phyloP scores from a whole-genome alignment of 2,888 invertebrate species.

The Andricus quercusramuli region DNA sequence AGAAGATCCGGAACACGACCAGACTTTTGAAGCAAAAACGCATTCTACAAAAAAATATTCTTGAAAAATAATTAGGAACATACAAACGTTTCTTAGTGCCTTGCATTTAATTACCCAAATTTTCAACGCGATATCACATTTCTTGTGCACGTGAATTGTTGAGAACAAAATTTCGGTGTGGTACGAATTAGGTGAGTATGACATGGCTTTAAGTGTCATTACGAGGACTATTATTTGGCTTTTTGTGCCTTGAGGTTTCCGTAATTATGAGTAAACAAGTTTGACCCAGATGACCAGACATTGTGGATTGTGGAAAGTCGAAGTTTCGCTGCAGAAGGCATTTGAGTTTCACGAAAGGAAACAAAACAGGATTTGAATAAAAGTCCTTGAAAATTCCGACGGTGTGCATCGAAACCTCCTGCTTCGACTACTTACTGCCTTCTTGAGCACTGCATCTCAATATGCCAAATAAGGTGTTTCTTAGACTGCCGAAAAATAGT shows the following conservation, averaged over 20 bases:
- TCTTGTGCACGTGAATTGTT: no score
- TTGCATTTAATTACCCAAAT: no score
- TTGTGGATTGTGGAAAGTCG: slow-evolving; percentile 20
- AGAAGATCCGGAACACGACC: background rate
- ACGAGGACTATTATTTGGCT: background rate
- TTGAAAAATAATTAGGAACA: background rate
- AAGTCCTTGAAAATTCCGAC: slow-evolving; percentile 28
- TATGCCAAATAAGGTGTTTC: slow-evolving; percentile 22
- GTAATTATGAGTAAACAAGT: slow-evolving; percentile 18
- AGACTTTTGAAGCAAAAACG: background rate
- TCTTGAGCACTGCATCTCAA: slow-evolving; percentile 37
- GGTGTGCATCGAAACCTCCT: slow-evolving; percentile 29
- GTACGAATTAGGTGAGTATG: background rate
- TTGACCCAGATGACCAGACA: slow-evolving; percentile 27
- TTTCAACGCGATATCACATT: no score
- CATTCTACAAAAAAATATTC: background rate
- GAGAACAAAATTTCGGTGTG: no score
- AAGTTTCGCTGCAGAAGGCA: slow-evolving; percentile 25
- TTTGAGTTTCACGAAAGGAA: slow-evolving; percentile 17
- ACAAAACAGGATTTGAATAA: slow-evolving; percentile 31
- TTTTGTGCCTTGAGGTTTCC: background rate
- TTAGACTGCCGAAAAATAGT: slow-evolving; percentile 29
- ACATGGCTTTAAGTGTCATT: background rate
- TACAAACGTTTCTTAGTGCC: background rate
- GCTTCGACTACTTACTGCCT: slow-evolving; percentile 30